These are phyloP conservation scores for Stenotaenia linearis DNA, from an alignment of 2,888 invertebrate species.

Conservation along the genomic window DNA sequence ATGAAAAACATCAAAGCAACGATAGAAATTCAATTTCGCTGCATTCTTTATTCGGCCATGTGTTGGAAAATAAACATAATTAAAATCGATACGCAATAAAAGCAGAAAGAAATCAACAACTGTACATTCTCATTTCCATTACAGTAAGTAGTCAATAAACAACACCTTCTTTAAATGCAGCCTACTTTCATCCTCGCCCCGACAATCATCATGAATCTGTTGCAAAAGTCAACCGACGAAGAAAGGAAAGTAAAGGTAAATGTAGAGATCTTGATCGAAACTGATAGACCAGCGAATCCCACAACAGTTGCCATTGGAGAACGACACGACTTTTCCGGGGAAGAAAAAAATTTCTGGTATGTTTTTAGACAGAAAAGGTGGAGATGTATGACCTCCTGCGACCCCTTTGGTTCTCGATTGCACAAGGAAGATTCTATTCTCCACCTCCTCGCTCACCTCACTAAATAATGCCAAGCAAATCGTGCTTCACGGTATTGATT, in stretches of 20 bases:
- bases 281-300: neutral
- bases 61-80: neutral
- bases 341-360: neutral
- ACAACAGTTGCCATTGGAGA: neutral
- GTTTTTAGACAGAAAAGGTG: neutral
- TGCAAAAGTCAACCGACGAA: neutral
- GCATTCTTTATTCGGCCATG: neutral
- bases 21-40: neutral
- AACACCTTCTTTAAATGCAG: neutral
- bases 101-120: neutral
- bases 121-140: neutral
- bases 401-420: neutral
- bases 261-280: neutral
- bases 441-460: neutral
- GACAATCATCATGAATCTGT: neutral
- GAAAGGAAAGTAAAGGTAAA: neutral
- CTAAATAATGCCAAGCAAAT: constrained; percentile 19
- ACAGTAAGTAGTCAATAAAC: neutral
- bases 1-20: neutral
- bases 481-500: neutral
- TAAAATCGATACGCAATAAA: neutral
- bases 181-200: neutral
- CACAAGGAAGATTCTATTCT: neutral
- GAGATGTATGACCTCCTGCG: neutral
- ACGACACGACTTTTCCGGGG: neutral